Percentiles rank a stretch among this genome's conserved stretches.
These are phyloP conservation scores for Daktulosphaira vitifoliae DNA, from an alignment of 1,140 invertebrate genomes.

Conservation along the genomic window DNA sequence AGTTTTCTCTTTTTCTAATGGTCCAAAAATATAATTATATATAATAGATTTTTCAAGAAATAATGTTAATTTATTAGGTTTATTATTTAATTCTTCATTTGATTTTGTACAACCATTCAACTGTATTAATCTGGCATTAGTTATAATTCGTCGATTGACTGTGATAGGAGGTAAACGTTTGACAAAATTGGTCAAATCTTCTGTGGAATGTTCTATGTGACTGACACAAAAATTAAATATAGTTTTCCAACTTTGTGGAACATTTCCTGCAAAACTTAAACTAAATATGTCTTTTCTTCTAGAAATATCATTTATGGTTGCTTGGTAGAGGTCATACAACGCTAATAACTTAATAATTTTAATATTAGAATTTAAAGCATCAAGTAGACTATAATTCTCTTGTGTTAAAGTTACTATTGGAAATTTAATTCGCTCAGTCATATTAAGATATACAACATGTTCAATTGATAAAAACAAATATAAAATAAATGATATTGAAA, in stretches of 20 bases:
- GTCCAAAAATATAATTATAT: constrained; percentile 20
- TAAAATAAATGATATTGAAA: constrained; percentile 10
- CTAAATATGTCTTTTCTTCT: constrained; percentile 30
- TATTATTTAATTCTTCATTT: background rate
- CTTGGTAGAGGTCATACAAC: constrained; percentile 16
- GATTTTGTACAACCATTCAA: background rate
- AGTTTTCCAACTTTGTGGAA: constrained; percentile 21
- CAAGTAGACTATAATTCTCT: background rate
- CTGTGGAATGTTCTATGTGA: background rate
- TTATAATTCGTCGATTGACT: background rate
- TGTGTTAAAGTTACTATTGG: background rate
- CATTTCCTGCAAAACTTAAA: constrained; percentile 11
- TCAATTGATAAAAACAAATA: constrained; percentile 15
- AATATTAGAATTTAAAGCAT: background rate
- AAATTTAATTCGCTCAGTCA: constrained; percentile 18
- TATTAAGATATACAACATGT: background rate
- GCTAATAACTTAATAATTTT: constrained; percentile 24
- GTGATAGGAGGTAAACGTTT: background rate
- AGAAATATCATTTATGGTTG: constrained; percentile 1
- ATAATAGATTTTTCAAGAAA: background rate
- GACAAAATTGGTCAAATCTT: background rate
- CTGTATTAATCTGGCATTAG: constrained; percentile 17
- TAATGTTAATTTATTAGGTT: background rate
- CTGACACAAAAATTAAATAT: constrained; percentile 16
- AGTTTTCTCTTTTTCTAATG: constrained; percentile 3